Percentiles rank a stretch among this genome's conserved stretches.
Conservation (phyloP, 2,888 invertebrate species). For the Thelaira solivaga region DNA sequence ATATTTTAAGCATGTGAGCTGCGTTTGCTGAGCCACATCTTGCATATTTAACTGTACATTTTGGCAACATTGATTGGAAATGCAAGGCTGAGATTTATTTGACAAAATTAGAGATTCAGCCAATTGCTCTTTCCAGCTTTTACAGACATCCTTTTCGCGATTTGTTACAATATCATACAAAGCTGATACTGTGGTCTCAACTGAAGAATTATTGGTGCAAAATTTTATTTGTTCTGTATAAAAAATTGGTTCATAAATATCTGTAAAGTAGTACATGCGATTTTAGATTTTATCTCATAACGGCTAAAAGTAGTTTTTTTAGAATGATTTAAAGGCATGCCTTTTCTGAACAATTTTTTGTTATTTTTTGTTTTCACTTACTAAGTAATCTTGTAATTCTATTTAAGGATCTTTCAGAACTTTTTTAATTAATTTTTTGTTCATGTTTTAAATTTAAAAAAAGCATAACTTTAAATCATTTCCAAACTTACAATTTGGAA, state of each 20-base stretch:
- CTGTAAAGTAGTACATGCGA: conserved; percentile 76
- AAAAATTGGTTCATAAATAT: conserved; percentile 85
- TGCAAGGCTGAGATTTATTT: conserved; percentile 66
- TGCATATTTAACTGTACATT: conserved; percentile 59
- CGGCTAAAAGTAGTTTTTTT: no score
- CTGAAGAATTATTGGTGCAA: conserved; percentile 64
- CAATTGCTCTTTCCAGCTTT: conserved; percentile 68
- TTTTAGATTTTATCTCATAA: not conserved
- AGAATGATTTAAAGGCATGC: no score
- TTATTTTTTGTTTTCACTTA: no score
- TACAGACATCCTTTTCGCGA: conserved; percentile 61
- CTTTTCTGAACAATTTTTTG: no score
- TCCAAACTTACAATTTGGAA: conserved; percentile 80
- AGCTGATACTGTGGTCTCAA: conserved; percentile 65
- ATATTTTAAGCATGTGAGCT: conserved; percentile 5
- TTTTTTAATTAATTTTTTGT: no score
- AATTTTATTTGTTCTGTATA: conserved; percentile 69
- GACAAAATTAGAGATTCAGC: conserved; percentile 66
- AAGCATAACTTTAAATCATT: not conserved
- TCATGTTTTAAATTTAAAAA: no score
- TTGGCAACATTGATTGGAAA: conserved; percentile 67
- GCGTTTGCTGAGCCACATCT: conserved; percentile 67
- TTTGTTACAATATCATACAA: conserved; percentile 67
- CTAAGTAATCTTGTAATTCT: no score
- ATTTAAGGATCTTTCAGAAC: no score